Conservation (phyloP, 2,888 invertebrate genomes). For the Oligia strigilis region DNA sequence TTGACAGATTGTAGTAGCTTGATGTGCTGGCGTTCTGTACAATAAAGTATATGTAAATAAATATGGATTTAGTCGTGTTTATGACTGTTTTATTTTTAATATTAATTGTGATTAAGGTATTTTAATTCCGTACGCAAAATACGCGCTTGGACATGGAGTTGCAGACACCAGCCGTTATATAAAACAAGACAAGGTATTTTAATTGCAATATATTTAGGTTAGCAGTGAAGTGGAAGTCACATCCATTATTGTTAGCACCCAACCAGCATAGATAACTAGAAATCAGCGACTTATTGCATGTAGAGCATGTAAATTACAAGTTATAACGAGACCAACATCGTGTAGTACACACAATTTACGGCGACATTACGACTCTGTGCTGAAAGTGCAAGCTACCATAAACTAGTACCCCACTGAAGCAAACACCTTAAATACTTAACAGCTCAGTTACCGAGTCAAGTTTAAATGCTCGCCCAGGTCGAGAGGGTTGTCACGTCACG, state of each 20-base stretch:
- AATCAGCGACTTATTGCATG: not conserved
- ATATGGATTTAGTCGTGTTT: not conserved
- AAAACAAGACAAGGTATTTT: not conserved
- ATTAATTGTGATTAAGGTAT: not conserved
- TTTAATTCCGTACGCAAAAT: not conserved
- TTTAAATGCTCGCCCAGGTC: conserved; percentile 82
- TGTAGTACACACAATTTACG: conserved; percentile 57
- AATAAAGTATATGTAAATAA: not conserved
- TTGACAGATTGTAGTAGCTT: no score
- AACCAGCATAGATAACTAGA: not conserved
- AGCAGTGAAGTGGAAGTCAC: not conserved
- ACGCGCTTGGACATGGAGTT: no score
- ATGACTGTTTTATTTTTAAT: not conserved
- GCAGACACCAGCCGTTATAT: not conserved
- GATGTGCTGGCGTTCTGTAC: no score
- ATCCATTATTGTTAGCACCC: not conserved
- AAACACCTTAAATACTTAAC: conserved; percentile 83
- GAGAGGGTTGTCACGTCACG: conserved; percentile 84
- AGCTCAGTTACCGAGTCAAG: conserved; percentile 80
- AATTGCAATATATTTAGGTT: not conserved
- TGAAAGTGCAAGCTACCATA: conserved; percentile 67
- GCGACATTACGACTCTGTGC: conserved; percentile 52
- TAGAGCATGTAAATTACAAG: conserved; percentile 41
- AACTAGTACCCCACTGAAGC: conserved; percentile 77
- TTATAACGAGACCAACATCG: conserved; percentile 46